Percentiles rank a stretch among this genome's conserved stretches.
Evolutionary conservation across 2,888 invertebrate genomes (phyloP).

Genomic region (Ectemnius continuus): DNA sequence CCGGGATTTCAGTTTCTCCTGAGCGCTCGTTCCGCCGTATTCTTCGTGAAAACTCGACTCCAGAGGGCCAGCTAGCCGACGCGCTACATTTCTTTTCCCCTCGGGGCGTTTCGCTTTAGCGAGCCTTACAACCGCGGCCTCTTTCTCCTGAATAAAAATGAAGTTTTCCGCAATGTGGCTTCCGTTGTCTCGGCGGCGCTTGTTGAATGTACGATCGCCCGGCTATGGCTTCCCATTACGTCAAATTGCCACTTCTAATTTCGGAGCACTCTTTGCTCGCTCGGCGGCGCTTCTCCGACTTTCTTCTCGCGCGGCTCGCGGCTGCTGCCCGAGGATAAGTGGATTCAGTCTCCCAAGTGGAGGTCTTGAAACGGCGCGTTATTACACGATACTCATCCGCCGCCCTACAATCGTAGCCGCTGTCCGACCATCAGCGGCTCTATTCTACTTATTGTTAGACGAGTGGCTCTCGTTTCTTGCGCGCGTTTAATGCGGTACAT

Average conservation of each 20-base stretch:
- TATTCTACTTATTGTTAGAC: too few species aligned
- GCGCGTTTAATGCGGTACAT: too few species aligned
- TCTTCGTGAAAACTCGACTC: slow-evolving; percentile 13
- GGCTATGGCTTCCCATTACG: background rate
- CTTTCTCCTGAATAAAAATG: slow-evolving; percentile 10
- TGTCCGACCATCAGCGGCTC: too few species aligned
- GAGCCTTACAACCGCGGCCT: background rate
- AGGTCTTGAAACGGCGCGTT: background rate
- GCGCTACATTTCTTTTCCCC: slow-evolving; percentile 11
- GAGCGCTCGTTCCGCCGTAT: background rate
- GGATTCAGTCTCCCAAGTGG: background rate
- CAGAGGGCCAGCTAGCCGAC: too few species aligned
- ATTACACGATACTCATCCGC: background rate
- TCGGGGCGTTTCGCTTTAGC: background rate
- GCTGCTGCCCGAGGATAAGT: background rate
- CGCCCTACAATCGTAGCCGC: too few species aligned
- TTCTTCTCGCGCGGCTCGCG: background rate
- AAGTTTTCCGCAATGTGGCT: background rate
- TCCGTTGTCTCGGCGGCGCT: slow-evolving; percentile 1
- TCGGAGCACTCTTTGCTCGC: background rate
- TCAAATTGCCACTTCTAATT: background rate
- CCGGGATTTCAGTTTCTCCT: slow-evolving; percentile 6
- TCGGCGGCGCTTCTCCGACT: background rate
- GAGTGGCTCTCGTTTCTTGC: too few species aligned
- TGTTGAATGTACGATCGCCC: background rate